Conservation (phyloP, 2,797 vertebrate genomes). For the Tenualosa thibaudeaui region DNA sequence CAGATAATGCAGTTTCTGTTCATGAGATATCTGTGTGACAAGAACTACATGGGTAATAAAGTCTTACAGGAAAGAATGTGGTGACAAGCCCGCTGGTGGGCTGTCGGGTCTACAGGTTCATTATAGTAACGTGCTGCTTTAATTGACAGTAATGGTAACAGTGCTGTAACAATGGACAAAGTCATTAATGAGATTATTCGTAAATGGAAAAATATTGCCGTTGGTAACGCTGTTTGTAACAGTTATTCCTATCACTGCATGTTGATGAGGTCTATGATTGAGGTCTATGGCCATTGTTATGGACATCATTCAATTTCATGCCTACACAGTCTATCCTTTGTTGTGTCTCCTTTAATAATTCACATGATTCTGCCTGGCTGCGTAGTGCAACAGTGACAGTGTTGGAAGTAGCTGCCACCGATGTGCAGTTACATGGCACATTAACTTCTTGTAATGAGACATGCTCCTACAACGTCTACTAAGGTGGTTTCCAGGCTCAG, state of each 20-base stretch:
- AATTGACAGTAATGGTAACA: too few relatives aligned
- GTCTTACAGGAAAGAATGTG: too few relatives aligned
- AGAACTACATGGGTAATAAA: too few relatives aligned
- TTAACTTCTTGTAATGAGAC: conserved; percentile 10
- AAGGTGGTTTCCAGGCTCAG: neutral
- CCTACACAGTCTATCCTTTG: neutral
- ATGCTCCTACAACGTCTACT: neutral
- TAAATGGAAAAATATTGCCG: too few relatives aligned
- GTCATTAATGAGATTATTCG: too few relatives aligned
- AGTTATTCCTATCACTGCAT: neutral
- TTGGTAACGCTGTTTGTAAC: too few relatives aligned
- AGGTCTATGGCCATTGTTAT: neutral
- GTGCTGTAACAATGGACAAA: too few relatives aligned
- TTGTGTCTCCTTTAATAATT: neutral
- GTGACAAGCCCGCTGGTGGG: too few relatives aligned
- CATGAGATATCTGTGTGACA: too few relatives aligned
- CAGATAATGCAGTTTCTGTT: too few relatives aligned
- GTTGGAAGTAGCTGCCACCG: neutral
- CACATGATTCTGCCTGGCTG: neutral
- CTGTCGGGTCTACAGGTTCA: too few relatives aligned
- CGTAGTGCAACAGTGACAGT: neutral
- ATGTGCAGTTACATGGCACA: neutral
- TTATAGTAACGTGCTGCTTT: too few relatives aligned
- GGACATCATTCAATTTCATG: neutral
- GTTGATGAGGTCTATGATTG: neutral